Conservation (phyloP, 1,140 invertebrate species). For the Daktulosphaira vitifoliae region DNA sequence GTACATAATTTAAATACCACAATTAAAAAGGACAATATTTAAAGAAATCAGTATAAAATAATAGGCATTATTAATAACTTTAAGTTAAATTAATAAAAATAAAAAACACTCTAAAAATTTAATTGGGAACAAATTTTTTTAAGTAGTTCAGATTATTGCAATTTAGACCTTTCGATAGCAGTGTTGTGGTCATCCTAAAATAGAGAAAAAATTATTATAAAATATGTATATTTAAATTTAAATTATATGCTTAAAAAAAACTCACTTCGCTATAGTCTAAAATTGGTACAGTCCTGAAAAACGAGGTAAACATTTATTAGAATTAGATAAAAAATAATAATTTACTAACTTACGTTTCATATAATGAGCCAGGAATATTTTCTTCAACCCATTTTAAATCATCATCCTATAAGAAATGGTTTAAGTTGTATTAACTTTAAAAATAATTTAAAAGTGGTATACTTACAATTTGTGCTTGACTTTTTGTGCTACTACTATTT, state of each 20-base stretch:
- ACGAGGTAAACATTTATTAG: slow-evolving; percentile 36
- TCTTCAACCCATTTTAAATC: slow-evolving; percentile 87
- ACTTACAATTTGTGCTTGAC: slow-evolving; percentile 22
- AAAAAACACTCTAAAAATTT: too few relatives aligned
- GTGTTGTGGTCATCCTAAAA: slow-evolving; percentile 22
- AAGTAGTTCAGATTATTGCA: background rate
- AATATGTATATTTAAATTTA: background rate
- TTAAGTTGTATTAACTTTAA: slow-evolving; percentile 35
- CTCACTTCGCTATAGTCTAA: slow-evolving; percentile 74
- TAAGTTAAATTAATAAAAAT: too few relatives aligned
- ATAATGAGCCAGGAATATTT: slow-evolving; percentile 69
- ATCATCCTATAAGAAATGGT: slow-evolving; percentile 53
- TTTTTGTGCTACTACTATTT: slow-evolving; percentile 26
- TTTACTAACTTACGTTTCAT: slow-evolving; percentile 52
- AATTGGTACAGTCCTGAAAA: slow-evolving; percentile 59
- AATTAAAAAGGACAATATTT: too few relatives aligned
- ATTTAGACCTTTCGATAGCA: slow-evolving; percentile 14
- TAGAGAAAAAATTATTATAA: slow-evolving; percentile 3
- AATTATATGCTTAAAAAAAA: too few relatives aligned
- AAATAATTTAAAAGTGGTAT: background rate
- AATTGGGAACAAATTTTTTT: too few relatives aligned
- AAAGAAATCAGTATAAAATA: too few relatives aligned
- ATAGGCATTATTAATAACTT: too few relatives aligned
- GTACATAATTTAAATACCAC: too few relatives aligned
- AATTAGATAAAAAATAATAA: slow-evolving; percentile 29